phyloP scores from a whole-genome alignment of 2,888 invertebrate species.

The Lycocerus yunnanus region DNA sequence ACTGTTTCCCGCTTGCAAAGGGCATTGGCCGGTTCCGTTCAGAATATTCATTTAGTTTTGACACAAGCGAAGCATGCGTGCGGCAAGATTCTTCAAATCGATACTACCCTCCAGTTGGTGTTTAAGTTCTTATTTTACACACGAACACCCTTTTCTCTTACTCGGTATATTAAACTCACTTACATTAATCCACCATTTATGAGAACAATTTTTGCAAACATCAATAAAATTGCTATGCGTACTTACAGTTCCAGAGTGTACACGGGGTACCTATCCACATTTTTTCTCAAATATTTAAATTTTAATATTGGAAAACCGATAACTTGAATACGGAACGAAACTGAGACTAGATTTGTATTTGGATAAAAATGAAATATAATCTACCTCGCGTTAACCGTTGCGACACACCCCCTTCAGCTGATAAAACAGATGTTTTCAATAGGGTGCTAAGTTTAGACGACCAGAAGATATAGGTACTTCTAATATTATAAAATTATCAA shows the following conservation, averaged over 20 bases:
- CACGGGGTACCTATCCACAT: background rate
- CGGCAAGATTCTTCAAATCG: conserved; percentile 31
- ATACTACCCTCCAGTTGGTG: conserved; percentile 31
- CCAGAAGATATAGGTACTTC: background rate
- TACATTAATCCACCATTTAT: background rate
- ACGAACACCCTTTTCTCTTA: conserved; percentile 30
- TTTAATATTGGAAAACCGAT: background rate
- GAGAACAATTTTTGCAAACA: background rate
- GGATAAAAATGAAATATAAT: conserved; percentile 1
- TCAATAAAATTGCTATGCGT: background rate
- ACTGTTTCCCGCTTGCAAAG: conserved; percentile 40
- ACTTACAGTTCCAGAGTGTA: background rate
- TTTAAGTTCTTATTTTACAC: conserved; percentile 22
- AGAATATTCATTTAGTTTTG: conserved; percentile 34
- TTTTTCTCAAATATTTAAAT: background rate
- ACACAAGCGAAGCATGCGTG: conserved; percentile 40
- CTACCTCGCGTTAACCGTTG: background rate
- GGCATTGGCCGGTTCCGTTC: conserved; percentile 45
- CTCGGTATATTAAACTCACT: conserved; percentile 1
- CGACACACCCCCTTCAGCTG: conserved; percentile 27
- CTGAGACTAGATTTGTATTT: background rate
- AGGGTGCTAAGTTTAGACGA: conserved; percentile 10
- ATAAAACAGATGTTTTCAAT: conserved; percentile 22
- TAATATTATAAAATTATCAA: no score
- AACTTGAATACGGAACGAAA: background rate